phyloP scores from a whole-genome alignment of 2,113 vertebrate genomes.

The Eolophus roseicapilla region DNA sequence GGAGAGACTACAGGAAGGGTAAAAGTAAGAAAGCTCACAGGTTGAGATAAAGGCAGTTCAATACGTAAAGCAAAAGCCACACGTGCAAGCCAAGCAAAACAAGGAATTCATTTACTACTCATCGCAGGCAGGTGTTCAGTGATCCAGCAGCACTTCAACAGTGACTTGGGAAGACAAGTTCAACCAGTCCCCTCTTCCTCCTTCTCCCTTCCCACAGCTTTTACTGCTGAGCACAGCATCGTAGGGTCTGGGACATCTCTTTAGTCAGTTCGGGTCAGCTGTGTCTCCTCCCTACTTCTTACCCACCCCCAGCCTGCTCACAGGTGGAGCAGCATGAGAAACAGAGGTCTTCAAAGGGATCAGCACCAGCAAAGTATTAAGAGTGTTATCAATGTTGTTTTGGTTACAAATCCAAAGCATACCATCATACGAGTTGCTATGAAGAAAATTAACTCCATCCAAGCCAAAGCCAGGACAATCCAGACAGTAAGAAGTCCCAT shows the following conservation, averaged over 20 bases:
- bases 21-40: not conserved
- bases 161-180: not conserved
- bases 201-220: not conserved
- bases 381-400: not conserved
- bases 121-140: accelerated
- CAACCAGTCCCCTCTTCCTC: no score
- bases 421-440: not conserved
- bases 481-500: not conserved
- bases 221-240: not conserved
- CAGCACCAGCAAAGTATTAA: not conserved
- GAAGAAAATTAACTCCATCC: not conserved
- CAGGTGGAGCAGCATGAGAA: accelerated
- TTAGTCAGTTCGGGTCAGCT: not conserved
- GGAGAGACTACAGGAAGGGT: not conserved
- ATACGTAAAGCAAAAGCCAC: not conserved
- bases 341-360: not conserved
- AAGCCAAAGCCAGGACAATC: not conserved
- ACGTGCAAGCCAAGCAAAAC: not conserved
- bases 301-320: not conserved
- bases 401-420: not conserved
- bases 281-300: not conserved
- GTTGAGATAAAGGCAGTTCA: not conserved
- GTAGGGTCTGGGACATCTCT: accelerated
- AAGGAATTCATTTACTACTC: not conserved
- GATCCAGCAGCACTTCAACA: not conserved